A percentile compares a stretch with the other conserved stretches of the same genome.
Evolutionary conservation across 1,140 invertebrate species (phyloP).

Genomic region (Eupristina koningsbergeri): DNA sequence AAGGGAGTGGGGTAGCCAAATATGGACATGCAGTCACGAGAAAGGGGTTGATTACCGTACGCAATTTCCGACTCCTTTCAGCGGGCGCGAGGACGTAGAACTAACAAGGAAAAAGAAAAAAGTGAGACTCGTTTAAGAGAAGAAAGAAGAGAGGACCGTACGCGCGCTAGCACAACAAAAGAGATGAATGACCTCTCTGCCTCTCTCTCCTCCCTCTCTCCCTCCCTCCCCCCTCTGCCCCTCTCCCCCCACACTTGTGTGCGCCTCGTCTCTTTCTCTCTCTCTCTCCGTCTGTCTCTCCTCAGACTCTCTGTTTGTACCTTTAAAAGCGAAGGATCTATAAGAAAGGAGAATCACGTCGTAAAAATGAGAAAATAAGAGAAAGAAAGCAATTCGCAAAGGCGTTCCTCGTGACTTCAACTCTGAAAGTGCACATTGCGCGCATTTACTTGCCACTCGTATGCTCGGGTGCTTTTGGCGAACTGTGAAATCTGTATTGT

Average conservation of each 20-base stretch:
- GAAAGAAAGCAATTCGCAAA: constrained; percentile 21
- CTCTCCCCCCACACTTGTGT: not conserved
- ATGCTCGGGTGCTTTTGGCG: not conserved
- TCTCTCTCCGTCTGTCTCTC: not conserved
- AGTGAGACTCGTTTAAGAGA: constrained; percentile 21
- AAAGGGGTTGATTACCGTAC: constrained; percentile 23
- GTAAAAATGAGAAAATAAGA: constrained; percentile 50
- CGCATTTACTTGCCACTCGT: constrained; percentile 17
- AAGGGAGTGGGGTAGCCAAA: not conserved
- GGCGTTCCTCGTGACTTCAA: constrained; percentile 14
- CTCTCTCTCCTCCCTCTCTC: not conserved
- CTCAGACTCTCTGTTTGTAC: not conserved
- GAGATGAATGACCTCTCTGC: constrained; percentile 14
- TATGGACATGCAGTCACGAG: not conserved
- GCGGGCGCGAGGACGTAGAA: not conserved
- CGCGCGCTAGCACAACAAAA: constrained; percentile 17
- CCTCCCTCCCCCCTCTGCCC: not conserved
- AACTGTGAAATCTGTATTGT: constrained; percentile 31
- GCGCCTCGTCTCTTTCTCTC: not conserved
- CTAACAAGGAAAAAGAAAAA: constrained; percentile 7
- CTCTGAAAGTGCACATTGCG: constrained; percentile 10
- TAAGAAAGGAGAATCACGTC: constrained; percentile 25
- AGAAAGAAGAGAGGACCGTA: constrained; percentile 20
- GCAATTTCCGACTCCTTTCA: not conserved
- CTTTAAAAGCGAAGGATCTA: constrained; percentile 25